Percentiles rank a stretch among this genome's conserved stretches.
phyloP scores from a whole-genome alignment of 2,797 vertebrate species.

The Otus scops region DNA sequence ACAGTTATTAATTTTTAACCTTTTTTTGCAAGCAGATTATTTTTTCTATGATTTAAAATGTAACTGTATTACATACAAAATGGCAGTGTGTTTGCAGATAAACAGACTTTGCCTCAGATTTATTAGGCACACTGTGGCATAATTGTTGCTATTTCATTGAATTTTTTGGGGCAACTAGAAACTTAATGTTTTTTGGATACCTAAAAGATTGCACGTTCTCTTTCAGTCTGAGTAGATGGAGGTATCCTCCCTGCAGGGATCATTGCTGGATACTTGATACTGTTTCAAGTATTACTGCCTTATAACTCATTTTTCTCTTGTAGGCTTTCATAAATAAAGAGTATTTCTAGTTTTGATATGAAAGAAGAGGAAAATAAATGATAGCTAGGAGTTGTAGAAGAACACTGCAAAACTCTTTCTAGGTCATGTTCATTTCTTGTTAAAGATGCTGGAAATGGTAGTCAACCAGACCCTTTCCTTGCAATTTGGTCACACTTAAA shows the following conservation, averaged over 20 bases:
- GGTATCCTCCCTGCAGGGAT: background rate
- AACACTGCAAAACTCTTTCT: background rate
- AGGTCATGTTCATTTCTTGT: background rate
- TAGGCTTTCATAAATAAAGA: background rate
- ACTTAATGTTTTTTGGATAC: background rate
- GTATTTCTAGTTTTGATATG: background rate
- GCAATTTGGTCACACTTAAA: background rate
- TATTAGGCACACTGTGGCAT: background rate
- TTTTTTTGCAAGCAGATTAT: background rate
- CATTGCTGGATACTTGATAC: background rate
- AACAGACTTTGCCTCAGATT: background rate
- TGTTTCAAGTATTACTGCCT: background rate
- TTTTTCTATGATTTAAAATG: background rate
- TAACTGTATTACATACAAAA: background rate
- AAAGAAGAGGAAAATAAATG: background rate
- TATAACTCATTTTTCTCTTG: background rate
- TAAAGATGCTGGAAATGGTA: background rate
- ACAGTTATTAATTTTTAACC: background rate
- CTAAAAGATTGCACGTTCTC: background rate
- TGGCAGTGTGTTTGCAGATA: background rate
- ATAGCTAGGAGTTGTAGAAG: background rate
- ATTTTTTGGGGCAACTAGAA: background rate
- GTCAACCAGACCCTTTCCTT: background rate
- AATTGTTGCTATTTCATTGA: background rate
- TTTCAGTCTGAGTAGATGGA: background rate